Evolutionary conservation across 2,888 invertebrate genomes (phyloP).

Genomic region (Sisyra terminalis): DNA sequence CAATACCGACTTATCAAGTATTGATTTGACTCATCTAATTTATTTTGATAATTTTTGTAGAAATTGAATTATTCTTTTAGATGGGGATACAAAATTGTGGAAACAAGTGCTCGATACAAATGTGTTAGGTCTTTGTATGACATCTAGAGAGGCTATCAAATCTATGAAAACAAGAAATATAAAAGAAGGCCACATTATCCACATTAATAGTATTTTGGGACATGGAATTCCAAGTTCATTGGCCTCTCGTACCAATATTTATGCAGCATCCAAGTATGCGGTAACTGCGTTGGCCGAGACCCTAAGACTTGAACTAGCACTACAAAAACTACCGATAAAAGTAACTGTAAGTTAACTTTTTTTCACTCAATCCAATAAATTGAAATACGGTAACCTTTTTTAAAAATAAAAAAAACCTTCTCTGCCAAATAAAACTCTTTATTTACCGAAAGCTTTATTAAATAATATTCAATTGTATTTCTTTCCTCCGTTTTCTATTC

Average conservation of each 20-base stretch:
- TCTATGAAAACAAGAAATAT: constrained; percentile 8
- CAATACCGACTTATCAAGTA: not conserved
- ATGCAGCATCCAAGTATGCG: constrained; percentile 28
- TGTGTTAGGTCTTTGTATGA: constrained; percentile 4
- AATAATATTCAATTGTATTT: no score
- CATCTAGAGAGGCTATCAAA: constrained; percentile 4
- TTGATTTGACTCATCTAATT: no score
- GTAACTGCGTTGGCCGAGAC: constrained; percentile 27
- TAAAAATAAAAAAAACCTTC: no score
- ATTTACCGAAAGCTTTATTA: no score
- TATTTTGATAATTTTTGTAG: no score
- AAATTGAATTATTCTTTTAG: not conserved
- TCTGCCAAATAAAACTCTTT: no score
- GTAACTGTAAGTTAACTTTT: constrained; percentile 14
- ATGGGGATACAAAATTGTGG: constrained; percentile 5
- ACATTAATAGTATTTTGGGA: constrained; percentile 13
- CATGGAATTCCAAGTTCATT: constrained; percentile 8
- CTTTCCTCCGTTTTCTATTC: no score
- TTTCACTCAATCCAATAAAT: no score
- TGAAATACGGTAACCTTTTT: no score
- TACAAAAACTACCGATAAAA: constrained; percentile 18
- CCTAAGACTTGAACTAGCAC: constrained; percentile 24
- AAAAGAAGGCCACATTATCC: constrained; percentile 14
- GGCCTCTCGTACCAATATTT: constrained; percentile 16
- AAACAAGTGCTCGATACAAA: constrained; percentile 5